A percentile compares a stretch with the other conserved stretches of the same genome.
phyloP scores from a whole-genome alignment of 2,888 invertebrate genomes.

The Standfussiana lucernea region DNA sequence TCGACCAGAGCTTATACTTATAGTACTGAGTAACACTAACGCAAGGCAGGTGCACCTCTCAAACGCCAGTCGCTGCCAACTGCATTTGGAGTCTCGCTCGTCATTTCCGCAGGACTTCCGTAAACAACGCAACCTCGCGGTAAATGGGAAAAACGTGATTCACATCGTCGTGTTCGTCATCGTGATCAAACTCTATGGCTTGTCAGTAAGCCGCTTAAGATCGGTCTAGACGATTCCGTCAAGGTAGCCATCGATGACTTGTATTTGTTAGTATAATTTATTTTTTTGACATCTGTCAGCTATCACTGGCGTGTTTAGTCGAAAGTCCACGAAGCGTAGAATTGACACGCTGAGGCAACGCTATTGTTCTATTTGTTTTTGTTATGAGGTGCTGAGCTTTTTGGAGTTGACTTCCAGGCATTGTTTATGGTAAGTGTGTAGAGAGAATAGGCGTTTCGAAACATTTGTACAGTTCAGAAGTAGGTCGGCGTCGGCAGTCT shows the following conservation, averaged over 20 bases:
- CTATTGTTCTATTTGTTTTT: conserved; percentile 43
- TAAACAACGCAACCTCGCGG: conserved; percentile 72
- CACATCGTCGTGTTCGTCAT: conserved; percentile 43
- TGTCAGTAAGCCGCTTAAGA: conserved; percentile 33
- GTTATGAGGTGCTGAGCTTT: conserved; percentile 14
- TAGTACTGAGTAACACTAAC: conserved; percentile 25
- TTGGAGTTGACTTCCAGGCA: conserved; percentile 12
- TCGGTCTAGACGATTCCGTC: conserved; percentile 30
- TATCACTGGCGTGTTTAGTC: conserved; percentile 29
- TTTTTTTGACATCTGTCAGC: conserved; percentile 46
- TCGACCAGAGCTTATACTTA: conserved; percentile 9
- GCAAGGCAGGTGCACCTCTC: conserved; percentile 55
- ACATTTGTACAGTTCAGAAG: conserved; percentile 40
- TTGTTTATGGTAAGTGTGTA: conserved; percentile 19
- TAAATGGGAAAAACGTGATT: conserved; percentile 64
- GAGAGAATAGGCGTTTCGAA: conserved; percentile 12
- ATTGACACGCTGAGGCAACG: conserved; percentile 17
- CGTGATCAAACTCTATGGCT: conserved; percentile 36
- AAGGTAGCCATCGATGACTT: conserved; percentile 31
- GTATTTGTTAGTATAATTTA: conserved; percentile 39
- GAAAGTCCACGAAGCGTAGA: conserved; percentile 11
- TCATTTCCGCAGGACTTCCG: conserved; percentile 77
- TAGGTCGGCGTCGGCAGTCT: conserved; percentile 15
- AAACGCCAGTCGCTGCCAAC: conserved; percentile 59
- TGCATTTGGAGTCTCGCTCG: conserved; percentile 68